Evolutionary conservation across 2,797 vertebrate genomes (phyloP).

Genomic region (Falco columbarius): DNA sequence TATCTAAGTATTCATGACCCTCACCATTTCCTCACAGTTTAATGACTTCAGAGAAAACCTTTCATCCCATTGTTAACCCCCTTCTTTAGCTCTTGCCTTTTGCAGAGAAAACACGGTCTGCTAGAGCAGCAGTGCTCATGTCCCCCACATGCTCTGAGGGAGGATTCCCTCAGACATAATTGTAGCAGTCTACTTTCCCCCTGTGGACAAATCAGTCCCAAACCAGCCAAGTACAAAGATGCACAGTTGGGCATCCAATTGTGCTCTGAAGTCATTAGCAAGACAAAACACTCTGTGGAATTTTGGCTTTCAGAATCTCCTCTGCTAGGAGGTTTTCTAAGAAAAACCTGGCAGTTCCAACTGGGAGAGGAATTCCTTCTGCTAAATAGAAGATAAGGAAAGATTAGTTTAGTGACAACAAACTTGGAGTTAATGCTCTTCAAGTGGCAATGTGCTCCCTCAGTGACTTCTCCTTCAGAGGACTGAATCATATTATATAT

Average conservation of each 20-base stretch:
- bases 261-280: slow-evolving; percentile 86
- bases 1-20: slow-evolving; percentile 85
- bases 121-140: slow-evolving; percentile 77
- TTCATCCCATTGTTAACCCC: slow-evolving; percentile 87
- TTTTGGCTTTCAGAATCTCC: slow-evolving; percentile 72
- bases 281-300: slow-evolving; percentile 81
- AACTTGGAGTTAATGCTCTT: slow-evolving; percentile 41
- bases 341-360: slow-evolving; percentile 83
- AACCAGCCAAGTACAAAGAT: slow-evolving; percentile 65
- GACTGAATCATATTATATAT: background rate
- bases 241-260: slow-evolving; percentile 83
- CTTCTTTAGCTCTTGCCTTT: slow-evolving; percentile 79
- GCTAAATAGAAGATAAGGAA: slow-evolving; percentile 62
- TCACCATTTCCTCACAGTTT: slow-evolving; percentile 90
- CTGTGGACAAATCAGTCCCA: slow-evolving; percentile 84
- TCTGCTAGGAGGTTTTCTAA: slow-evolving; percentile 80
- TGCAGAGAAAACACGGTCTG: slow-evolving; percentile 79
- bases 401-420: slow-evolving; percentile 65
- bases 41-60: slow-evolving; percentile 86
- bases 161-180: slow-evolving; percentile 75
- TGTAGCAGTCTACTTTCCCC: slow-evolving; percentile 81
- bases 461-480: background rate
- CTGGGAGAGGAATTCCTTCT: slow-evolving; percentile 84
- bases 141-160: slow-evolving; percentile 77
- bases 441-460: background rate